Evolutionary conservation across 2,113 vertebrate genomes (phyloP), one percentile per base, ranked within the genome.

Genomic region (Daubentonia madagascariensis): DNA sequence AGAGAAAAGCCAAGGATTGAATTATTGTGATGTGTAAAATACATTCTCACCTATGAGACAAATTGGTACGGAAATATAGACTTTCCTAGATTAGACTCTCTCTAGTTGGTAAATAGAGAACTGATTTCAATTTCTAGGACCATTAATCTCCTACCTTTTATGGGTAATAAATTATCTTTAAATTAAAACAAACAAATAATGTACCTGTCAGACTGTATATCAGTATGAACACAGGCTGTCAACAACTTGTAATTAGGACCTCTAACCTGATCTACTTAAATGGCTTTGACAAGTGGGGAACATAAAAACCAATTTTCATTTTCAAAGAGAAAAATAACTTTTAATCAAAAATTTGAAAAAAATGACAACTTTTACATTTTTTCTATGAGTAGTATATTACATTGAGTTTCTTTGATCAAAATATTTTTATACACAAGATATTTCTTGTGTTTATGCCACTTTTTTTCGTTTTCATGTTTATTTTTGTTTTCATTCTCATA

Each of bases 151-250:
- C 52, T 96, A 75, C 54, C 35, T 96, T 96, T 96, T 98, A 95
- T 96, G 70, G 48, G 20, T 86, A 95, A n/a, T 65, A 98, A 97
- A 98, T 97, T 98, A 91, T 79, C 89, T 97, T 97, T 96, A 97
- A 97, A 96, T 98, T 96, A 95, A 98, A 97, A 96, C 85, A 97
- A 97, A 97, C 59, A 91, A 97, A 96, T 52, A 88, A 70, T 70
- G 54, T 96, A 84, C 90, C 95, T 96, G 93, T 96, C 92, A 97
- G 96, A 94, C 28, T 22, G 9, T 89, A 85, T 96, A 52, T 97
- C 78, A 87, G 63, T 89, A 78, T 94, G 89, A 97, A 96, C n/a
- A 89, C 48, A 85, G 43, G 52, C 61, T 88, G 59, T 92, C 79
- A 97, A 87, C 94, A 95, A 97, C 72, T 88, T 81, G 16, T 96